Evolutionary conservation across 2,888 invertebrate genomes (phyloP), one percentile per base, ranked within the genome.

Genomic region (Caenorhabditis becei): DNA sequence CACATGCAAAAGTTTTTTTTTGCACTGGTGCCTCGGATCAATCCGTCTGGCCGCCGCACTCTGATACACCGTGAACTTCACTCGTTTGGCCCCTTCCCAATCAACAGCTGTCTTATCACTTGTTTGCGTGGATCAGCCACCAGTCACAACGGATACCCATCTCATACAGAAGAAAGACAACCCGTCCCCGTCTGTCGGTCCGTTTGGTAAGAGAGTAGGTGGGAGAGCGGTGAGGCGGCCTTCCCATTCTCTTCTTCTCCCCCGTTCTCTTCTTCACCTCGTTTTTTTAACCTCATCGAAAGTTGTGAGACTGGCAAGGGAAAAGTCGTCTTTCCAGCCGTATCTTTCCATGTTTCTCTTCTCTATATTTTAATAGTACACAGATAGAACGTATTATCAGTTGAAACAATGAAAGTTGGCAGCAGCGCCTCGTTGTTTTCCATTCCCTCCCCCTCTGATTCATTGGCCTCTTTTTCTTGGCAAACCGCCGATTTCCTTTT

Each of bases 21-120:
- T 41, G 41, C 41, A 41, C 41, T 41, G 10, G 5, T 10, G 4
- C 32, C 32, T 32, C 32, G 32, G 32, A 32, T 32, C 32, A 32
- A 32, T 41, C 41, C 11, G 41, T 14, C 14, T 5, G 8, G 11
- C 49, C 35, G 18, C 3, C 14, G 26, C 35, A 35, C 23, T n/a
- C 24, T 35, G n/a, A 26, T 7, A 35, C 18, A 35, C 47, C 18
- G 23, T 32, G 23, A n/a, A 54, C 28, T 66, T 66, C 54, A 26
- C 41, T 54, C 26, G 32, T 11, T 37, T 37, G 37, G 49, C 7
- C 37, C 26, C 8, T n/a, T 23, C 8, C 37, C 28, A 20, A 49
- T 47, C 56, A 72, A 35, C 72, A 72, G 72, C 56, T 72, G 63
- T 71, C 62, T 14, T 63, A 54, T 35, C 26, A 63, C 63, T 63